Base-by-base conservation (phyloP, 2,888 invertebrate genomes). In the Troides helena region DNA sequence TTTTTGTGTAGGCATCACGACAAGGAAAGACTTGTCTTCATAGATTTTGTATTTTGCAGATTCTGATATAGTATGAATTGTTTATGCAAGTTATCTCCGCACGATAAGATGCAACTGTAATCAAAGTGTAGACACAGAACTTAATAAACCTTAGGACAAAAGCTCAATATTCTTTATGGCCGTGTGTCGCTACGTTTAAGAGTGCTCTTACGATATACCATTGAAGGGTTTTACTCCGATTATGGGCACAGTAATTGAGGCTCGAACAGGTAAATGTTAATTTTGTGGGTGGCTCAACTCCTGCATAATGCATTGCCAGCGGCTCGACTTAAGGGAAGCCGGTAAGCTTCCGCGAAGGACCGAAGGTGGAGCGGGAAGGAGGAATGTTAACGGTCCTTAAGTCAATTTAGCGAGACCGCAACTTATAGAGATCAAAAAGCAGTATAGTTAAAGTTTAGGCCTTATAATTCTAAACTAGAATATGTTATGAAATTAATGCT, bases 191-290 rank as follows among this genome's bases (percentile, higher is more conserved):
- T 43, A 36, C 67, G 53, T 69, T 74, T 78, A 83, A 84, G 76
- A 78, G 76, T 79, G 79, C 80, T 82, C 81, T 84, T 84, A 83
- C 79, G 76, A 75, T 74, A 75, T 74, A 73, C 79, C 76, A 79
- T 81, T 82, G 76, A 81, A 79, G 80, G 81, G 78, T 77, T 77
- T 81, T 81, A 78, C 80, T 80, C 80, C 81, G 78, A 81, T 82
- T 82, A 84, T 82, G 80, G 80, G 72, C 74, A 77, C 81, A 79
- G 82, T 85, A 83, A 85, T 85, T 81, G 84, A 80, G 73, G 75
- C 74, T 73, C 76, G 74, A 80, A 78, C 78, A 77, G 81, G 78
- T 81, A 81, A 78, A 85, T 84, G 84, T 83, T 82, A 85, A 85
- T 85, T 82, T 83, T 81, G 84, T 82, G 81, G 80, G 72, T 71